A percentile compares a stretch with the other conserved stretches of the same genome.
Evolutionary conservation across 2,888 invertebrate species (phyloP).

Genomic region (Epirrita christyi): DNA sequence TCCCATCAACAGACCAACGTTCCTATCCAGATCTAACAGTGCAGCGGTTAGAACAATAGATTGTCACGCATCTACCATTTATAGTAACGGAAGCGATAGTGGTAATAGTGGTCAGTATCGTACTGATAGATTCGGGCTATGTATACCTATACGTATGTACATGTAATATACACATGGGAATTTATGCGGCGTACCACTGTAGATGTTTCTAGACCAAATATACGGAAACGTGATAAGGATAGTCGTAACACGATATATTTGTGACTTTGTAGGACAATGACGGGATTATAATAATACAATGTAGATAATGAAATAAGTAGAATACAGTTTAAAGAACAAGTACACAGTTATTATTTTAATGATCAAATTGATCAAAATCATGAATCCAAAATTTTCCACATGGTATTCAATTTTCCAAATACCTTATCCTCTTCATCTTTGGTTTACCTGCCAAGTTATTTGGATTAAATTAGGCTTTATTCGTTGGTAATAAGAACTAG

Average conservation of each 20-base stretch:
- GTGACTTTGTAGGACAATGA: slow-evolving; percentile 31
- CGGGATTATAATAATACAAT: slow-evolving; percentile 19
- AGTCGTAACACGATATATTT: slow-evolving; percentile 35
- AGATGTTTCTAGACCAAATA: slow-evolving; percentile 25
- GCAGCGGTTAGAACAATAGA: slow-evolving; percentile 67
- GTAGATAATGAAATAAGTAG: not conserved
- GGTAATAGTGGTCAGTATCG: slow-evolving; percentile 74
- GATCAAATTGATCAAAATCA: too few species aligned
- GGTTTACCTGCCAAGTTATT: too few species aligned
- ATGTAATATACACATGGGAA: slow-evolving; percentile 55
- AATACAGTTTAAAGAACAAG: too few species aligned
- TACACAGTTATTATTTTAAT: too few species aligned
- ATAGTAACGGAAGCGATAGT: slow-evolving; percentile 78
- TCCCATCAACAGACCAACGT: slow-evolving; percentile 25
- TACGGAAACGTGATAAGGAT: slow-evolving; percentile 34
- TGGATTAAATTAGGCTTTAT: too few species aligned
- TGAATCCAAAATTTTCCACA: too few species aligned
- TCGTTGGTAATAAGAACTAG: too few species aligned
- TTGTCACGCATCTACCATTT: slow-evolving; percentile 64
- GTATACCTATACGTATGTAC: slow-evolving; percentile 41
- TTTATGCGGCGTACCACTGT: slow-evolving; percentile 52
- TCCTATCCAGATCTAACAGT: slow-evolving; percentile 33
- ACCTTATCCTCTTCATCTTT: too few species aligned
- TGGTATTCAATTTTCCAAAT: too few species aligned
- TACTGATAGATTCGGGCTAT: slow-evolving; percentile 69